Conservation (phyloP, 2,797 vertebrate genomes). For the Phoeniculus purpureus region DNA sequence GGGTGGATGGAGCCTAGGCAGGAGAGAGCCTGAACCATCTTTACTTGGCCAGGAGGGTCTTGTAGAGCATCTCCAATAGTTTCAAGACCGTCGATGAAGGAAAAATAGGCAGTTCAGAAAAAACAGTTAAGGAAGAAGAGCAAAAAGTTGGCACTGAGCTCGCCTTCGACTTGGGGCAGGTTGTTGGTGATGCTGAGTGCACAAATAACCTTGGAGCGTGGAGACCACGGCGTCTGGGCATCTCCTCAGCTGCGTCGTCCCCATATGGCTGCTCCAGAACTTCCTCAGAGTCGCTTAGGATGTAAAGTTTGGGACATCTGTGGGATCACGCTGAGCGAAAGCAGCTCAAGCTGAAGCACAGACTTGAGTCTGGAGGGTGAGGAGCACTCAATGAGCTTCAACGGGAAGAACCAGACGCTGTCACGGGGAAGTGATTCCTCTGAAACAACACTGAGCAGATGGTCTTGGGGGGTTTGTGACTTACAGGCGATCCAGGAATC, state of each 20-base stretch:
- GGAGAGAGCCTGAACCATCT: too few relatives aligned
- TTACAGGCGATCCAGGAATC: neutral
- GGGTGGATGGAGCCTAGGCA: too few relatives aligned
- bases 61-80: too few relatives aligned
- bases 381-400: neutral
- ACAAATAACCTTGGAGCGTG: neutral
- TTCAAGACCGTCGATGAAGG: neutral
- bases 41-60: too few relatives aligned
- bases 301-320: neutral
- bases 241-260: neutral
- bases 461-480: neutral
- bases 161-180: too few relatives aligned
- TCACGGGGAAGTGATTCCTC: neutral
- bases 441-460: neutral
- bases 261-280: neutral
- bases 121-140: neutral
- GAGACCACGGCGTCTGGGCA: neutral
- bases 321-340: neutral
- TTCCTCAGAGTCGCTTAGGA: neutral
- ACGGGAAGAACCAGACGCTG: neutral
- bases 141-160: rapidly evolving
- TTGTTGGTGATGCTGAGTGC: neutral
- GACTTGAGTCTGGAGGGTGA: neutral
- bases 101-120: neutral
- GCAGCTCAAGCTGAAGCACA: neutral